Evolutionary conservation across 2,113 vertebrate species (phyloP).

Genomic region (Cervus canadensis): DNA sequence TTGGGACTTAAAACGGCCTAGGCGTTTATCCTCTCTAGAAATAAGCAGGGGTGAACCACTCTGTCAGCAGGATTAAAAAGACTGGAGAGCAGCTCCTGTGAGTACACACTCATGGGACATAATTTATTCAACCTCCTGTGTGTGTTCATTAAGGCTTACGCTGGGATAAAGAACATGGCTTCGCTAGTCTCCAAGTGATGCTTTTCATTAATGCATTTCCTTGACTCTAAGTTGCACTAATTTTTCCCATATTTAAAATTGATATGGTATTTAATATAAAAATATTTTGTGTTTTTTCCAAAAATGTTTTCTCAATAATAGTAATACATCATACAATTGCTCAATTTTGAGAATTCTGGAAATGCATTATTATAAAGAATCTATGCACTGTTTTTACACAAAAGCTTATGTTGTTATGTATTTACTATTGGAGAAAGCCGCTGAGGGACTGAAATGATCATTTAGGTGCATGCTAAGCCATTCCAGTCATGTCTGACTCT

Average conservation of each 20-base stretch:
- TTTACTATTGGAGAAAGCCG: background rate
- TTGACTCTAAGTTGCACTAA: background rate
- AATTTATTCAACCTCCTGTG: background rate
- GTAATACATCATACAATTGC: background rate
- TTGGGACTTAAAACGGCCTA: background rate
- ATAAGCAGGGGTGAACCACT: background rate
- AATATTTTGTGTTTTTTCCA: background rate
- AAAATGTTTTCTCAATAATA: background rate
- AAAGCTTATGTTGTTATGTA: background rate
- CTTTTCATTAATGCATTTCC: background rate
- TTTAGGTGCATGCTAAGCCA: background rate
- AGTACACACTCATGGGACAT: background rate
- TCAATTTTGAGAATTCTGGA: background rate
- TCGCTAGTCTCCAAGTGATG: background rate
- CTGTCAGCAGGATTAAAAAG: background rate
- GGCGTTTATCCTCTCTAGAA: background rate
- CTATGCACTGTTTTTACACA: background rate
- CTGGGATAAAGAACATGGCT: background rate
- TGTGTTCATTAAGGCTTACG: background rate
- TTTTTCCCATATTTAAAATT: background rate
- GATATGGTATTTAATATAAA: background rate
- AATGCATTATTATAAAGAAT: background rate
- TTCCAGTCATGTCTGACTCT: background rate
- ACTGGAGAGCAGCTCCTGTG: background rate
- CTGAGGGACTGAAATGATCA: background rate